These are phyloP conservation scores for Xiphydria camelus DNA, from an alignment of 2,888 invertebrate species.

Conservation along the genomic window DNA sequence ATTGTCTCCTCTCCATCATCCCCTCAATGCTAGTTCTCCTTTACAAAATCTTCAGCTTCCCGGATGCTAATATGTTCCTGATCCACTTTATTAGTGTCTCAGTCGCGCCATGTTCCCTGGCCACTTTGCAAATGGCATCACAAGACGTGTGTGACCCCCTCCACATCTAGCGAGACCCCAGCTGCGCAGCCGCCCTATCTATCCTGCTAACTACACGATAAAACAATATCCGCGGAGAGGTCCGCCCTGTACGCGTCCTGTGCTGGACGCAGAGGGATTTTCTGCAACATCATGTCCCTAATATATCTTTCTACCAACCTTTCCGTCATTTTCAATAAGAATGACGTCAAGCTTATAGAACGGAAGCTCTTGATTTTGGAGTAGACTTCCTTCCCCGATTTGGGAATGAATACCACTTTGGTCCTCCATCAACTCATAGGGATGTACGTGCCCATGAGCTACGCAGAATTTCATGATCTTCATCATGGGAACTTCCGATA, in stretches of 20 bases:
- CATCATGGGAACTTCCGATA: too few relatives aligned
- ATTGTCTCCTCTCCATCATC: neutral
- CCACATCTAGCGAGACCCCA: conserved; percentile 20
- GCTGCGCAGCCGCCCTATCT: conserved; percentile 5
- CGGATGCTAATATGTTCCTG: conserved; percentile 8
- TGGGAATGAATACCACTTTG: conserved; percentile 17
- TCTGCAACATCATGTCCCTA: conserved; percentile 16
- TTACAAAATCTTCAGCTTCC: too few relatives aligned
- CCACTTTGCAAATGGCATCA: conserved; percentile 11
- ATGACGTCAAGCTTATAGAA: conserved; percentile 29
- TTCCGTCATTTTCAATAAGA: conserved; percentile 28
- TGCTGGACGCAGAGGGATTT: too few relatives aligned
- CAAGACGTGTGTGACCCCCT: conserved; percentile 24
- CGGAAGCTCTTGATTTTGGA: conserved; percentile 15
- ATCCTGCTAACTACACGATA: conserved; percentile 17
- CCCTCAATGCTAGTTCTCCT: neutral
- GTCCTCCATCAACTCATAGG: conserved; percentile 12
- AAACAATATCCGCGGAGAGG: conserved; percentile 20
- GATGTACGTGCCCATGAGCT: too few relatives aligned
- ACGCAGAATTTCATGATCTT: too few relatives aligned
- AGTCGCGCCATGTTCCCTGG: neutral
- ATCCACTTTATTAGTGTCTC: conserved; percentile 4
- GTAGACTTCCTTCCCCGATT: conserved; percentile 20
- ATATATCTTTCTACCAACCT: conserved; percentile 26
- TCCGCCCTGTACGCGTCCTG: conserved; percentile 27